phyloP scores from a whole-genome alignment of 1,140 invertebrate genomes.

The Trichonephila inaurata region DNA sequence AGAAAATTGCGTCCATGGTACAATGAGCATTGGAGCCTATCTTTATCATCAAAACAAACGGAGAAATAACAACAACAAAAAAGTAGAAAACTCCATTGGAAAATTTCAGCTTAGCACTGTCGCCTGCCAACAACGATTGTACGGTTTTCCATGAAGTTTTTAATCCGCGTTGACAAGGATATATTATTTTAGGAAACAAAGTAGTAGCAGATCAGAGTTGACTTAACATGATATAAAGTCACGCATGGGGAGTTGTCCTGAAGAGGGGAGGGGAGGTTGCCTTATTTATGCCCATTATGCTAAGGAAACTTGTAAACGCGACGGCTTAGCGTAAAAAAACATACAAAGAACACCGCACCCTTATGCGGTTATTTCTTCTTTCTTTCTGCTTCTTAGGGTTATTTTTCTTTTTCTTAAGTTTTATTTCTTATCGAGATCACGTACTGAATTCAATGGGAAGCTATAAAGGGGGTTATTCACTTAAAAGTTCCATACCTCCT shows the following conservation, averaged over 20 bases:
- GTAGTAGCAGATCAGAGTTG: constrained; percentile 9
- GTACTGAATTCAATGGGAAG: not conserved
- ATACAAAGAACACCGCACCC: not conserved
- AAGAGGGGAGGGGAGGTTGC: not conserved
- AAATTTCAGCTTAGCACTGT: constrained; percentile 13
- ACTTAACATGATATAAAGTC: constrained; percentile 23
- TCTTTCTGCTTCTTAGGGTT: not conserved
- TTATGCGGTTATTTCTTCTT: not conserved
- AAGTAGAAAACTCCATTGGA: not conserved
- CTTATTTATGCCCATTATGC: constrained; percentile 23
- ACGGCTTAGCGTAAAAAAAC: constrained; percentile 1
- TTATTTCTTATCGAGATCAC: not conserved
- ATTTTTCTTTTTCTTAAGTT: not conserved
- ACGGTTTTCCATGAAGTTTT: constrained; percentile 44
- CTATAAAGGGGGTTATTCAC: not conserved
- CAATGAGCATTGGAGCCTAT: not conserved
- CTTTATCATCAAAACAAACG: constrained; percentile 32
- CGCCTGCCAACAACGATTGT: constrained; percentile 44
- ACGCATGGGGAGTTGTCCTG: not conserved
- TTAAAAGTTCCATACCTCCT: not conserved
- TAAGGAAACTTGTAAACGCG: constrained; percentile 6
- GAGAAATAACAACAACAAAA: not conserved
- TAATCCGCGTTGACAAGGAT: constrained; percentile 71
- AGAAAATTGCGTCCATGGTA: constrained; percentile 27
- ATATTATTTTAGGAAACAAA: constrained; percentile 64